Evolutionary conservation across 35 echinoderm and acorn worm species (phyloP), one percentile per base, ranked within the genome.

Genomic region (Strongylocentrotus purpuratus): DNA sequence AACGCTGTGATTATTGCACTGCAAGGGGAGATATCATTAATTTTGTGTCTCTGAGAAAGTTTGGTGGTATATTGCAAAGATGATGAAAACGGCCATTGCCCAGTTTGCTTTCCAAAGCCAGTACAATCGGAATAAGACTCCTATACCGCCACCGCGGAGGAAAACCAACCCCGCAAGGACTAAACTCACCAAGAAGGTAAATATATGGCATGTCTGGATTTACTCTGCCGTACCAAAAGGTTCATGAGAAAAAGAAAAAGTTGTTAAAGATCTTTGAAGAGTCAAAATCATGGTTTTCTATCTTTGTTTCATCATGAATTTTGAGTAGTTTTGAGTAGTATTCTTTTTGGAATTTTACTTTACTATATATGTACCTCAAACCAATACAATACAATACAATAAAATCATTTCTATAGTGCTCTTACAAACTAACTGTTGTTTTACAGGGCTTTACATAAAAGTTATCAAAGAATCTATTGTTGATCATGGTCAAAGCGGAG

Each of bases 51-150:
- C 65, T 28, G 22, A 8, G 65, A 28, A 78, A 78, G 25, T 7
- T 70, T 78, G 18, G 1, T 6, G 20, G 7, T 78, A 78, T 78
- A 22, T 78, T 28, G 65, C 22, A n/a, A n/a, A 78, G 65, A 89
- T 89, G 87, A 89, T 89, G 33, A 89, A 89, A 46, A 89, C 87
- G 33, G 87, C 87, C 2, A 46, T 89, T 4, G 87, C 87, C 87
- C 87, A 89, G 87, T 89, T 89, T 89, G 87, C 87, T 46, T 89
- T 89, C 87, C 87, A 89, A 46, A 89, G 87, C 32, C 87, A 89
- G 31, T 89, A 89, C 33, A 46, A 46, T 46, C 87, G 87, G 33
- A 89, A 46, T 46, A 89, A 89, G 87, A 89, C 87, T 46, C 87
- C 87, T 18, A 46, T 89, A 33, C 87, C 87, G 7, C 87, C 87